A percentile compares a stretch with the other conserved stretches of the same genome.
phyloP scores from a whole-genome alignment of 2,797 vertebrate species.

The Peromyscus nudipes region DNA sequence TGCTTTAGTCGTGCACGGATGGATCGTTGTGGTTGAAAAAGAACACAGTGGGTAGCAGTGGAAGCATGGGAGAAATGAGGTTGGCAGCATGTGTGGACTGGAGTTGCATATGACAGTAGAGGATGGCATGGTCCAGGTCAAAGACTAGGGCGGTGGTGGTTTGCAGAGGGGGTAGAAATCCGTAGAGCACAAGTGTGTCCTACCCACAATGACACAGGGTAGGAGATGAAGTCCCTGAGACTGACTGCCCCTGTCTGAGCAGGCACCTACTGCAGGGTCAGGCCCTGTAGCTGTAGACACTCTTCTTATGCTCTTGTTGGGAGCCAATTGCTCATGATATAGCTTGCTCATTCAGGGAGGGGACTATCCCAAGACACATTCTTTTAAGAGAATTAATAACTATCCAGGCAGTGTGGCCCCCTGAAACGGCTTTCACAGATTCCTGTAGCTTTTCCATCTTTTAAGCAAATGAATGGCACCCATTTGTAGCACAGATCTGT shows the following conservation, averaged over 20 bases:
- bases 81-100: rapidly evolving
- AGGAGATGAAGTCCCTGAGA: background rate
- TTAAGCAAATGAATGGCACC: background rate
- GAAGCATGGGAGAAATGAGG: background rate
- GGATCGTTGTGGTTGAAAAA: background rate
- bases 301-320: background rate
- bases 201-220: background rate
- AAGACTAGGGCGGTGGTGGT: background rate
- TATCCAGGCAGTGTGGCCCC: no score
- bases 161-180: background rate
- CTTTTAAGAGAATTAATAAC: background rate
- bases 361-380: background rate
- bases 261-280: rapidly evolving
- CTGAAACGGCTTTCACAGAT: background rate
- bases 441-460: background rate
- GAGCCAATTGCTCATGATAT: no score
- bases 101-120: background rate
- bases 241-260: rapidly evolving
- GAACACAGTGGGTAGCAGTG: background rate
- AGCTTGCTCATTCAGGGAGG: background rate
- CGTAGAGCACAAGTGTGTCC: rapidly evolving
- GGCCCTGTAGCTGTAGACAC: background rate
- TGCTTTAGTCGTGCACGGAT: rapidly evolving
- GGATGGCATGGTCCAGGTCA: background rate
- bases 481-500: background rate